Base-by-base conservation (phyloP, 2,797 vertebrate genomes). In the Buceros bicornis region DNA sequence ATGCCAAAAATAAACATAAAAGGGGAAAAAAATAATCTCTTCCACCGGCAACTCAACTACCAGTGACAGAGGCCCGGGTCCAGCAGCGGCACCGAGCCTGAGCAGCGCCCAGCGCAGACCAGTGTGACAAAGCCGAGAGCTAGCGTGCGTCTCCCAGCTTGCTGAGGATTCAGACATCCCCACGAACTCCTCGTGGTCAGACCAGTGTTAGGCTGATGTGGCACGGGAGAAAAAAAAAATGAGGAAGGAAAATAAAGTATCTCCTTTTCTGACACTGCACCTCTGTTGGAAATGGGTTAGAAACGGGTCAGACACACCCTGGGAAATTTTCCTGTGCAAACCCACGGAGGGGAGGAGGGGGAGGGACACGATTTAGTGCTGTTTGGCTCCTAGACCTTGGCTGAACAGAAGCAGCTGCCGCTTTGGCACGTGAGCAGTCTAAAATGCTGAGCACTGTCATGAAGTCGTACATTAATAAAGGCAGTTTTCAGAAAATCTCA, bases 1-100 rank as follows among this genome's bases (percentile, higher is more conserved):
- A 11, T 17, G 12, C 56, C 67, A 37, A 80, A 78, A 89, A 14
- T 2, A 11, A 54, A 25, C 1, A 31, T 3, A 21, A 65, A 80
- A 71, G 29, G 37, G 70, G 1, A 2, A 14, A 14, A 47, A 37
- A 20, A 26, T 12, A 20, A 11, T 16, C 58, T 56, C 29, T 82
- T 51, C 64, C 40, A 45, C 6, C 5, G 1, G 22, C 1, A 3
- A 4, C 31, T 73, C 2, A 0, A 5, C 13, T 12, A 42, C 9
- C 13, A 20, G 43, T 7, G 35, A 25, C 29, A 13, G 3, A 10
- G 5, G 5, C 4, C 25, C 19, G 37, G 17, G 13, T 31, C 6
- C 54, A n/a, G 2, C 45, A 35, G 66, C 5, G 0, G 47, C 5
- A 15, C 35, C 10, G 10, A 80, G 11, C 37, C 57, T 42, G 25